phyloP scores from a whole-genome alignment of 2,888 invertebrate species.

The Molorchus minor region DNA sequence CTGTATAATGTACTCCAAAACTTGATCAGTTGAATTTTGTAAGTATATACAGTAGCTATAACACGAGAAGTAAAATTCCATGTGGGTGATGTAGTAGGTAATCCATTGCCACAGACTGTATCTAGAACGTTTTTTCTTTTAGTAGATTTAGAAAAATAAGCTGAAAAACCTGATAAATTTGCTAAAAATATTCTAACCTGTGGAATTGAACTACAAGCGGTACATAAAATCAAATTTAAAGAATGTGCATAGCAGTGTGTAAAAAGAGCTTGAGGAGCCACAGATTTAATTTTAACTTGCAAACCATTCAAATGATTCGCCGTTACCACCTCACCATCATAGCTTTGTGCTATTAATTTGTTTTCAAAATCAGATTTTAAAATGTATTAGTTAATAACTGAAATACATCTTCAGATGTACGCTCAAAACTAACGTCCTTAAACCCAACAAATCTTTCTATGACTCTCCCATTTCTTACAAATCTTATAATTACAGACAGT shows the following conservation, averaged over 20 bases:
- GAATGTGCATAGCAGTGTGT: conserved; percentile 46
- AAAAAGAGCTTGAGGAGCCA: conserved; percentile 40
- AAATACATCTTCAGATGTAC: too few relatives aligned
- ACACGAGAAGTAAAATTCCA: conserved; percentile 37
- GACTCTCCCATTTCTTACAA: neutral
- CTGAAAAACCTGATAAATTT: conserved; percentile 32
- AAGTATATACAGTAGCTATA: conserved; percentile 28
- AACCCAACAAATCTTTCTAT: too few relatives aligned
- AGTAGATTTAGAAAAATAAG: conserved; percentile 41
- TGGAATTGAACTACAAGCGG: conserved; percentile 29
- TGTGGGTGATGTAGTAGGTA: conserved; percentile 31
- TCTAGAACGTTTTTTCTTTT: conserved; percentile 39
- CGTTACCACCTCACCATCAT: too few relatives aligned
- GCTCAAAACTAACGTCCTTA: too few relatives aligned
- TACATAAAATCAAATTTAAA: conserved; percentile 42
- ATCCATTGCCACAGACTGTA: conserved; percentile 13
- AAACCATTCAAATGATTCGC: conserved; percentile 47
- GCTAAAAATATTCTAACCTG: conserved; percentile 36
- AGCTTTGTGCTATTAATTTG: neutral
- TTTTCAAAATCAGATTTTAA: neutral
- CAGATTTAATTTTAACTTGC: conserved; percentile 45
- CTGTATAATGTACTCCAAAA: conserved; percentile 16
- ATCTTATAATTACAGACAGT: neutral
- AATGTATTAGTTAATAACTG: too few relatives aligned
- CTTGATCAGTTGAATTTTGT: too few relatives aligned